phyloP scores from a whole-genome alignment of 1,140 invertebrate genomes.

The Temnothorax nylanderi region DNA sequence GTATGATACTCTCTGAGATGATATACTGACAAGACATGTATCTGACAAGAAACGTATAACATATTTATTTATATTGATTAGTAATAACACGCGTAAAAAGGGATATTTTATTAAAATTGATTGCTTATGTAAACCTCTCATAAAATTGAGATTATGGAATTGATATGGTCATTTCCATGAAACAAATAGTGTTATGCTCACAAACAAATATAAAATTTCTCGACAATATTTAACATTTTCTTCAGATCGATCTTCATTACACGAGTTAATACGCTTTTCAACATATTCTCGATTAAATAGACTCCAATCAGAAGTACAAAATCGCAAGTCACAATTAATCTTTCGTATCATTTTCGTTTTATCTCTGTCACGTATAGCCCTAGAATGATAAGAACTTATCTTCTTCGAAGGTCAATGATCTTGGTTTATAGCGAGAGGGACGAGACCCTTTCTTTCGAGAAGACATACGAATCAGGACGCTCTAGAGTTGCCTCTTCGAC shows the following conservation, averaged over 20 bases:
- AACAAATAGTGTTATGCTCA: background rate
- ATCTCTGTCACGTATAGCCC: conserved; percentile 11
- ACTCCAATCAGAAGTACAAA: conserved; percentile 14
- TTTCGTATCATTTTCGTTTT: conserved; percentile 33
- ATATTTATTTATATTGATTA: background rate
- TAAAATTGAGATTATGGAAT: background rate
- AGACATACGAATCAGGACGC: conserved; percentile 64
- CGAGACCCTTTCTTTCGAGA: conserved; percentile 43
- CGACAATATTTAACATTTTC: background rate
- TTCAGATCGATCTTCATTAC: background rate
- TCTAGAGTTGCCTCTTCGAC: conserved; percentile 56
- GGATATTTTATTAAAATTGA: background rate
- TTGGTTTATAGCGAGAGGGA: conserved; percentile 54
- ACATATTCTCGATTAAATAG: conserved; percentile 1
- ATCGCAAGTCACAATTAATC: conserved; percentile 45
- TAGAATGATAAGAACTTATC: conserved; percentile 38
- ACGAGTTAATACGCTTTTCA: background rate
- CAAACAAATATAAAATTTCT: background rate
- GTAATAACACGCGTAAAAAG: background rate
- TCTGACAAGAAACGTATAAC: background rate
- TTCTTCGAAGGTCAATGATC: conserved; percentile 69
- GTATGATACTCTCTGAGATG: background rate
- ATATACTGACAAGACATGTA: background rate
- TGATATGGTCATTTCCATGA: background rate
- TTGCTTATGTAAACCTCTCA: background rate